These are phyloP conservation scores for Cheirogaleus medius DNA, from an alignment of 2,113 vertebrate species.

Conservation along the genomic window DNA sequence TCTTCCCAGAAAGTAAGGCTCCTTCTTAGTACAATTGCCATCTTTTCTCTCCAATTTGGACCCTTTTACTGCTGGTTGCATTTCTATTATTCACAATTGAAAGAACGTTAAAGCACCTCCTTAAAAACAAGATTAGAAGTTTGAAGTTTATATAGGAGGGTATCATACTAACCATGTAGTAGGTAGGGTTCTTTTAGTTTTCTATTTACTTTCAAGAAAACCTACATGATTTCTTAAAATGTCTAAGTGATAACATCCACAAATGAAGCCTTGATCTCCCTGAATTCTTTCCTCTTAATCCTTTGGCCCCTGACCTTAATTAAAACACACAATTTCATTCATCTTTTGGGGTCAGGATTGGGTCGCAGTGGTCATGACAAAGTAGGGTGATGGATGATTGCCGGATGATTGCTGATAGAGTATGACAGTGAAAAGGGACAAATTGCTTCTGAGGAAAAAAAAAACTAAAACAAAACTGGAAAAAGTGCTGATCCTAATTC, in stretches of 20 bases:
- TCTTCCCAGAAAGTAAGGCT: slow-evolving; percentile 44
- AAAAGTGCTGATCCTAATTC: background rate
- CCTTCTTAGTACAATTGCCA: slow-evolving; percentile 1
- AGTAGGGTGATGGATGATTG: background rate
- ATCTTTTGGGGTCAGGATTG: background rate
- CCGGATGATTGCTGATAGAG: background rate
- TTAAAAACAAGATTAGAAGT: slow-evolving; percentile 34
- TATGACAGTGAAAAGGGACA: background rate
- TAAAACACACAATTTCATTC: slow-evolving; percentile 9
- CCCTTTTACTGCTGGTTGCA: background rate
- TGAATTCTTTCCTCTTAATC: slow-evolving; percentile 35
- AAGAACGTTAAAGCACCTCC: slow-evolving; percentile 28
- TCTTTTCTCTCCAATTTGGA: slow-evolving; percentile 30
- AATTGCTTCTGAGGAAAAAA: background rate
- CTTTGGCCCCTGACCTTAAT: background rate
- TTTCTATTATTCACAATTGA: slow-evolving; percentile 11
- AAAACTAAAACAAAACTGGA: background rate
- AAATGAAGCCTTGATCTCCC: background rate
- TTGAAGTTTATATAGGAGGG: slow-evolving; percentile 11
- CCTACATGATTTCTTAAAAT: slow-evolving; percentile 30
- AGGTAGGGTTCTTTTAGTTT: background rate
- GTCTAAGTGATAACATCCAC: background rate
- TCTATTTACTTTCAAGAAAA: slow-evolving; percentile 27
- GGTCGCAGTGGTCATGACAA: background rate
- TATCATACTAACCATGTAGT: background rate